Conservation (phyloP, 1,140 invertebrate genomes). For the Helicorthomorpha holstii region DNA sequence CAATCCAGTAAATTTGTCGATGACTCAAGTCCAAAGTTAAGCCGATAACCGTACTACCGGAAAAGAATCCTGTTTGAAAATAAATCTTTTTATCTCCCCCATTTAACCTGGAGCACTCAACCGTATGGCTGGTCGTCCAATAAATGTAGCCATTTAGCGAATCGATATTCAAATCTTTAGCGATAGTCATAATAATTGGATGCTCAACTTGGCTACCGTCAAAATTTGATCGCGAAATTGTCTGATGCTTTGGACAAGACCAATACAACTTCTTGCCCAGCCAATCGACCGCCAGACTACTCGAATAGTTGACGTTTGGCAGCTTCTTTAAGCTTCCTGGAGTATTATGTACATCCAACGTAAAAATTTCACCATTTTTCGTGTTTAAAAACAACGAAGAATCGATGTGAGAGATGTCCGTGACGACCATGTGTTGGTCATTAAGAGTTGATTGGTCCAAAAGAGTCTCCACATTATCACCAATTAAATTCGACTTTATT, state of each 20-base stretch:
- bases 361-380: slow-evolving; percentile 48
- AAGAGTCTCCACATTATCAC: slow-evolving; percentile 45
- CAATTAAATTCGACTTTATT: slow-evolving; percentile 46
- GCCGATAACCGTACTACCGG: slow-evolving; percentile 62
- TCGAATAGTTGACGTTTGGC: too few species aligned
- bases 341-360: slow-evolving; percentile 45
- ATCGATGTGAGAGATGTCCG: slow-evolving; percentile 46
- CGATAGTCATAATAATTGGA: slow-evolving; percentile 54
- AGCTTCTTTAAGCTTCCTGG: too few species aligned
- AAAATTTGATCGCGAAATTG: slow-evolving; percentile 44
- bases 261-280: slow-evolving; percentile 73
- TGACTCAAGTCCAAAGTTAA: slow-evolving; percentile 57
- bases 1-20: slow-evolving; percentile 58
- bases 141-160: slow-evolving; percentile 62
- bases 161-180: slow-evolving; percentile 64
- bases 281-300: slow-evolving; percentile 71
- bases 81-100: slow-evolving; percentile 54
- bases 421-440: slow-evolving; percentile 7
- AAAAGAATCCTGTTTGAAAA: slow-evolving; percentile 52
- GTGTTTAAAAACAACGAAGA: slow-evolving; percentile 52
- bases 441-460: slow-evolving; percentile 19
- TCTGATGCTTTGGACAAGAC: slow-evolving; percentile 63
- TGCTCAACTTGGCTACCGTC: slow-evolving; percentile 50
- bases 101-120: slow-evolving; percentile 59
- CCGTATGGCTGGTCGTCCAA: slow-evolving; percentile 65